These are phyloP conservation scores for Ascaphus truei DNA, from an alignment of 2,113 vertebrate species.

Conservation along the genomic window DNA sequence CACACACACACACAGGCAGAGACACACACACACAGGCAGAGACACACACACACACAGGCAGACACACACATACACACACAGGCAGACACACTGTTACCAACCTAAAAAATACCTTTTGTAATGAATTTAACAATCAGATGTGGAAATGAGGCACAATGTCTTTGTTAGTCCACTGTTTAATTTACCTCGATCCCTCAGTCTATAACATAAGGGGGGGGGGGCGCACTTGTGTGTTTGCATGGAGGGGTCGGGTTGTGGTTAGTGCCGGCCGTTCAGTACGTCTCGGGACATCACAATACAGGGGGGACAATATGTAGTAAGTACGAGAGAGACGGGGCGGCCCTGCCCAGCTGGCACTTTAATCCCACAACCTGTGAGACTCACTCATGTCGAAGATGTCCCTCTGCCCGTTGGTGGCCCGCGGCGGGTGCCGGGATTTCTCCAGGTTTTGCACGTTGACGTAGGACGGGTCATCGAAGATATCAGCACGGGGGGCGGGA, in stretches of 20 bases:
- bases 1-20: too few species aligned
- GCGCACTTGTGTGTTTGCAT: too few species aligned
- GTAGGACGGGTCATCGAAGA: conserved; percentile 92
- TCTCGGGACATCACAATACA: not conserved
- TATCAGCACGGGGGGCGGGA: conserved; percentile 46
- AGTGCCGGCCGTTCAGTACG: not conserved
- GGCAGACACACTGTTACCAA: too few species aligned
- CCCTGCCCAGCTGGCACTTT: accelerated
- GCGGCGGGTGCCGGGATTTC: conserved; percentile 66
- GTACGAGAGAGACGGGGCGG: not conserved
- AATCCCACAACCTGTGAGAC: accelerated
- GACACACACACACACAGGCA: too few species aligned
- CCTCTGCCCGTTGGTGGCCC: conserved; percentile 80
- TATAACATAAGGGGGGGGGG: too few species aligned
- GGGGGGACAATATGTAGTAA: not conserved
- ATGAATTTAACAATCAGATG: too few species aligned
- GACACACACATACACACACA: too few species aligned
- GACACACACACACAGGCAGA: too few species aligned
- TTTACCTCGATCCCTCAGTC: too few species aligned
- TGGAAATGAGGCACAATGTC: too few species aligned
- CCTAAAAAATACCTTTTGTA: too few species aligned
- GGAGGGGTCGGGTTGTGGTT: not conserved
- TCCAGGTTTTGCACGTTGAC: conserved; percentile 88
- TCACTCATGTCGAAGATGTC: conserved; percentile 96
- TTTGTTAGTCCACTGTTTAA: too few species aligned